Evolutionary conservation across 2,797 vertebrate genomes (phyloP).

Genomic region (Tragopan temminckii): DNA sequence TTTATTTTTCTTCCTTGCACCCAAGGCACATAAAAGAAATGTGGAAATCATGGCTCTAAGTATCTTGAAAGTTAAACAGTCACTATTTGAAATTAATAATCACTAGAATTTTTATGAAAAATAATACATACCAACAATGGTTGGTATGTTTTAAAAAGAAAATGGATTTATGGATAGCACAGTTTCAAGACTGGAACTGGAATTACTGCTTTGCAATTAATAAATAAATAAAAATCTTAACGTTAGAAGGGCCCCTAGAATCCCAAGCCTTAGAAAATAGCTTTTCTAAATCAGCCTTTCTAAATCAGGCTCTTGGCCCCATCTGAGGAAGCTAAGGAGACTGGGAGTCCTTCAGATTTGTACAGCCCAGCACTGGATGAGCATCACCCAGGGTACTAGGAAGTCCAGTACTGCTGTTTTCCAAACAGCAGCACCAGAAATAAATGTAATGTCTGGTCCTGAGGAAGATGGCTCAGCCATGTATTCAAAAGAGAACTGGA

Average conservation of each 20-base stretch:
- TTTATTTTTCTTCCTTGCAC: not conserved
- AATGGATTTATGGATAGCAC: not conserved
- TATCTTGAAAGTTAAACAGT: not conserved
- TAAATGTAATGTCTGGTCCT: too few species aligned
- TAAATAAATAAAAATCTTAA: not conserved
- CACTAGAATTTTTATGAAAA: fast-evolving
- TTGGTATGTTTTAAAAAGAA: not conserved
- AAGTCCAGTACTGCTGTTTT: not conserved
- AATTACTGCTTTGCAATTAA: not conserved
- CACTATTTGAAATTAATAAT: not conserved
- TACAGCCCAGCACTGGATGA: not conserved
- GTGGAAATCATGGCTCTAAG: not conserved
- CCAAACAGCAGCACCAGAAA: not conserved
- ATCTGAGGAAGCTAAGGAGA: not conserved
- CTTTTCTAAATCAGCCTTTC: not conserved
- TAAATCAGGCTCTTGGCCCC: not conserved
- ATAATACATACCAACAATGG: not conserved
- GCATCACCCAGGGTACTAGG: not conserved
- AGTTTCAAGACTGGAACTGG: not conserved
- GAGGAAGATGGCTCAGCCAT: not conserved
- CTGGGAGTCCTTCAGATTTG: not conserved
- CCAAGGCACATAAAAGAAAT: not conserved
- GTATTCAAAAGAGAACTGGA: not conserved
- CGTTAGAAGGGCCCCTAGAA: not conserved
- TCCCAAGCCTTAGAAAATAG: not conserved